phyloP scores from a whole-genome alignment of 2,797 vertebrate genomes.

The Falco novaeseelandiae region DNA sequence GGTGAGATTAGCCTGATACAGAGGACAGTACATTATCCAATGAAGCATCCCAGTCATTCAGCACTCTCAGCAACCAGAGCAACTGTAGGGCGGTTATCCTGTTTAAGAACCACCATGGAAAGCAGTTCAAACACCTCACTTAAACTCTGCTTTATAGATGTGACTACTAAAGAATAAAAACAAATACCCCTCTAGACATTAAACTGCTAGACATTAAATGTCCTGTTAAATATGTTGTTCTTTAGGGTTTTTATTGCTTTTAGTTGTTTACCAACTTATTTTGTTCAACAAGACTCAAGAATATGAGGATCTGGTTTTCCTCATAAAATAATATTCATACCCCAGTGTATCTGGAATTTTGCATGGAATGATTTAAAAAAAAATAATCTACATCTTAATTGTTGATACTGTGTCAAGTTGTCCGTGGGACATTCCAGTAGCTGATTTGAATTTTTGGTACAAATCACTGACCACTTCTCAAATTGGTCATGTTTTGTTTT shows the following conservation, averaged over 20 bases:
- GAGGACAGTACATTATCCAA: neutral
- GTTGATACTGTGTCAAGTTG: neutral
- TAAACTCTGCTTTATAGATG: neutral
- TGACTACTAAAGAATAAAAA: neutral
- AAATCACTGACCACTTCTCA: neutral
- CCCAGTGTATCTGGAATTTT: neutral
- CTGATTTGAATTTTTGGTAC: neutral
- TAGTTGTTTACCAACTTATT: neutral
- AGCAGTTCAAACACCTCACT: neutral
- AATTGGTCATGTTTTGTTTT: fast-evolving
- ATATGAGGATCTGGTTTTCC: neutral
- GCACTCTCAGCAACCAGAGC: neutral
- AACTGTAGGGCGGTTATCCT: neutral
- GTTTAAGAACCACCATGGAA: neutral
- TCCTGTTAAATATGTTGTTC: neutral
- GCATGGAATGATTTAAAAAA: neutral
- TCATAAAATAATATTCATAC: neutral
- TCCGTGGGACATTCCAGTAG: neutral
- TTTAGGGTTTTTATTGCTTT: neutral
- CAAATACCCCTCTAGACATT: neutral
- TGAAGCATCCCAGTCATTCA: neutral
- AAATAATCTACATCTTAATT: neutral
- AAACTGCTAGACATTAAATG: neutral
- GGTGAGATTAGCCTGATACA: neutral
- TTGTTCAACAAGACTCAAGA: neutral